phyloP scores from a whole-genome alignment of 1,140 invertebrate genomes.

The Pseudomyrmex flavicornis region DNA sequence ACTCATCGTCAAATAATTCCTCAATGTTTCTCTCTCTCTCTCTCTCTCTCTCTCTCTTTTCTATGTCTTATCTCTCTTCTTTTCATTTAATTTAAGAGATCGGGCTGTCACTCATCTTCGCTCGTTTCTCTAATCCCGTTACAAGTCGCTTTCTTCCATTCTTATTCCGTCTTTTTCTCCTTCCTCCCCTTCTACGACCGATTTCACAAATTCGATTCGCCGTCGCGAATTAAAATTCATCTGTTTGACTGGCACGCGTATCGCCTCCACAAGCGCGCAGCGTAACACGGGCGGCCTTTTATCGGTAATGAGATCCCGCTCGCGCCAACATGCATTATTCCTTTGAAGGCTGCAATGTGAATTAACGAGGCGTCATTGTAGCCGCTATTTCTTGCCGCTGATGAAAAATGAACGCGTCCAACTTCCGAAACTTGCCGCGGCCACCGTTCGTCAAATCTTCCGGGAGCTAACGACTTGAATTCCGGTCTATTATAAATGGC shows the following conservation, averaged over 20 bases:
- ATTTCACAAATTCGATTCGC: constrained; percentile 60
- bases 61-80: constrained; percentile 24
- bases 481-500: constrained; percentile 63
- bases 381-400: constrained; percentile 53
- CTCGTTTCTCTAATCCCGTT: constrained; percentile 58
- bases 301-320: constrained; percentile 68
- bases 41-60: background rate
- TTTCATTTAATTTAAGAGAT: constrained; percentile 50
- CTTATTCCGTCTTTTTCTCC: constrained; percentile 3
- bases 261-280: constrained; percentile 42
- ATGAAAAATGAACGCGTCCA: constrained; percentile 70
- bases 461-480: constrained; percentile 71
- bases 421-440: constrained; percentile 36
- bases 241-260: constrained; percentile 57
- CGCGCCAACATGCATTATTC: constrained; percentile 65
- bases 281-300: constrained; percentile 60
- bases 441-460: constrained; percentile 61
- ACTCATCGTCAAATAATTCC: constrained; percentile 42
- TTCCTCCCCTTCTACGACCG: background rate
- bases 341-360: constrained; percentile 57
- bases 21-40: constrained; percentile 5
- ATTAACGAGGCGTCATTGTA: constrained; percentile 70
- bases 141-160: constrained; percentile 36
- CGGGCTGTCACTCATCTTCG: constrained; percentile 50
- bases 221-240: constrained; percentile 59